Base-by-base conservation (phyloP, 2,888 invertebrate species). In the Heteromurus nitidus region DNA sequence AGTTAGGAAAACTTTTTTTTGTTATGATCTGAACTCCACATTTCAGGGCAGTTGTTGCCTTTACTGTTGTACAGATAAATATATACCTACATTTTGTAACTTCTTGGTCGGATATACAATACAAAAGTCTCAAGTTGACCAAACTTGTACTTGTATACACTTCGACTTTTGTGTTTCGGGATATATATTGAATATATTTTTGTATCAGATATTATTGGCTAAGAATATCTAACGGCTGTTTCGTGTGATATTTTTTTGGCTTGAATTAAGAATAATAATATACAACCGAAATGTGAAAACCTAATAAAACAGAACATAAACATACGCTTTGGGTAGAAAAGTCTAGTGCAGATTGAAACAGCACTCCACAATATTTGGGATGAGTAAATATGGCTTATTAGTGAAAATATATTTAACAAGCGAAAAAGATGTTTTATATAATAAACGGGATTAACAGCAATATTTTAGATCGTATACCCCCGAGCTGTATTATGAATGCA, bases 1-100 rank as follows among this genome's bases (percentile, higher is more conserved):
- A 53, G 69, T 53, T 53, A 60, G 11, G 20, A 42, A 69, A 69
- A 55, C 31, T 69, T 55, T n/a, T 65, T 65, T 69, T 69, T 53
- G 69, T 55, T 69, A 55, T 30, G 53, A 69, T 69, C 69, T 53
- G 22, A 20, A 31, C 13, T 36, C 5, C 11, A n/a, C 50, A 30
- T 31, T 53, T 69, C 50, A 50, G 69, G 30, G 50, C 11, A 53
- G 53, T 69, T 18, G 69, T 28, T n/a, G 9, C 2, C 44, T 65
- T 65, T 44, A 30, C 30, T 26, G 26, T 26, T 58, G 20, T 2
- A 24, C n/a, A n/a, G n/a, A n/a, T n/a, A n/a, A n/a, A n/a, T n/a
- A n/a, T n/a, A n/a, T n/a, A n/a, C n/a, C n/a, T n/a, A n/a, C n/a
- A n/a, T n/a, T n/a, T n/a, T n/a, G n/a, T n/a, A n/a, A n/a, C n/a